Conservation (phyloP, 2,113 vertebrate genomes). For the Orientallactaga bullata region DNA sequence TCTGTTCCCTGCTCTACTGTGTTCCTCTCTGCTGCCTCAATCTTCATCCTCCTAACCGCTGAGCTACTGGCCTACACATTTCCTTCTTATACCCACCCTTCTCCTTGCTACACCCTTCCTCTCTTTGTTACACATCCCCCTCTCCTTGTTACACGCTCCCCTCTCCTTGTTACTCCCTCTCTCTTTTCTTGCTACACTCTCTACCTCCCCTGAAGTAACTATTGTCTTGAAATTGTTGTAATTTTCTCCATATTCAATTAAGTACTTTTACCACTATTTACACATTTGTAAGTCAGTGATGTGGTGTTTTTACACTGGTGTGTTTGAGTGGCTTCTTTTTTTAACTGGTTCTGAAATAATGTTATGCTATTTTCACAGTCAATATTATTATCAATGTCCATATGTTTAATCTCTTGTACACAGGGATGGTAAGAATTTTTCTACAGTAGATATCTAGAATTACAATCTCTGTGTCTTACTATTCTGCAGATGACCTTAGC, state of each 20-base stretch:
- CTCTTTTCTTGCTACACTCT: too few relatives aligned
- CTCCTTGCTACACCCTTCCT: too few relatives aligned
- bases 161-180: too few relatives aligned
- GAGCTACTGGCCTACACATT: not conserved
- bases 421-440: not conserved
- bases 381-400: not conserved
- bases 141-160: too few relatives aligned
- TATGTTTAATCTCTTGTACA: not conserved
- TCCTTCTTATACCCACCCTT: too few relatives aligned
- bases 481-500: not conserved
- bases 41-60: rapidly evolving
- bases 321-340: not conserved
- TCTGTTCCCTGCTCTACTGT: too few relatives aligned
- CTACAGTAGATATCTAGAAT: not conserved
- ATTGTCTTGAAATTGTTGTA: not conserved
- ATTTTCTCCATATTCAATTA: not conserved
- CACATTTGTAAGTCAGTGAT: not conserved
- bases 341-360: not conserved
- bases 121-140: too few relatives aligned
- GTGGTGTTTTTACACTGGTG: not conserved
- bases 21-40: rapidly evolving
- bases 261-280: not conserved
- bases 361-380: not conserved
- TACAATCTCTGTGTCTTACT: not conserved
- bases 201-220: not conserved